These are phyloP conservation scores for Potamilus streckersoni DNA, from an alignment of 1,140 invertebrate species.

Conservation along the genomic window DNA sequence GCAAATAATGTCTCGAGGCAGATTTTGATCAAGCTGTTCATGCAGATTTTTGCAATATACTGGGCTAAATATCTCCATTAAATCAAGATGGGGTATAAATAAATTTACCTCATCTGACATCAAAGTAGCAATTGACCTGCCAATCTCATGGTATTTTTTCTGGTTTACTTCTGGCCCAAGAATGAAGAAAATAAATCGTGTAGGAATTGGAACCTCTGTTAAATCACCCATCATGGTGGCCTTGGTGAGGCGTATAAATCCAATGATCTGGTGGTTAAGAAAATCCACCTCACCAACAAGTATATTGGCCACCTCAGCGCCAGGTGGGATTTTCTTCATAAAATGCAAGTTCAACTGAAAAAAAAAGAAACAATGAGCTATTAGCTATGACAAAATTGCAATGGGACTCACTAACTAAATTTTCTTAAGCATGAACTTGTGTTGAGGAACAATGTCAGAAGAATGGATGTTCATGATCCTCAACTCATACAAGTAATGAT, in stretches of 20 bases:
- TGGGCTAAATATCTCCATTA: too few species aligned
- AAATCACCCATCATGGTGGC: slow-evolving; percentile 91
- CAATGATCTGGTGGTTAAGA: slow-evolving; percentile 87
- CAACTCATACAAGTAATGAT: too few species aligned
- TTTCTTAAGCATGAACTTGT: too few species aligned
- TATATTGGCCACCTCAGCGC: slow-evolving; percentile 96
- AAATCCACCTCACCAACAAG: slow-evolving; percentile 98
- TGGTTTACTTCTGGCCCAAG: slow-evolving; percentile 87
- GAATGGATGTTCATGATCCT: too few species aligned
- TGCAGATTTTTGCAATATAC: too few species aligned
- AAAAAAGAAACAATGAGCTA: not conserved
- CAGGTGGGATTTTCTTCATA: slow-evolving; percentile 87
- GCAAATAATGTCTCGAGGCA: too few species aligned
- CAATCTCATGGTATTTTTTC: slow-evolving; percentile 92
- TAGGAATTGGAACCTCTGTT: slow-evolving; percentile 93
- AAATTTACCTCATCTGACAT: slow-evolving; percentile 87
- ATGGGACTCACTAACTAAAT: too few species aligned
- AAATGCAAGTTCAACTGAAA: slow-evolving; percentile 56
- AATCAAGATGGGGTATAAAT: too few species aligned
- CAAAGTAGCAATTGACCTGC: slow-evolving; percentile 93
- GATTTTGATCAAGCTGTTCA: too few species aligned
- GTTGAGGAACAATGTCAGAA: too few species aligned
- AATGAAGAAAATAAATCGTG: slow-evolving; percentile 94
- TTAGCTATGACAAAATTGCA: too few species aligned
- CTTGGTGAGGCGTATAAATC: slow-evolving; percentile 92